These are phyloP conservation scores for Notothenia coriiceps DNA, from an alignment of 2,113 vertebrate species.

Conservation along the genomic window DNA sequence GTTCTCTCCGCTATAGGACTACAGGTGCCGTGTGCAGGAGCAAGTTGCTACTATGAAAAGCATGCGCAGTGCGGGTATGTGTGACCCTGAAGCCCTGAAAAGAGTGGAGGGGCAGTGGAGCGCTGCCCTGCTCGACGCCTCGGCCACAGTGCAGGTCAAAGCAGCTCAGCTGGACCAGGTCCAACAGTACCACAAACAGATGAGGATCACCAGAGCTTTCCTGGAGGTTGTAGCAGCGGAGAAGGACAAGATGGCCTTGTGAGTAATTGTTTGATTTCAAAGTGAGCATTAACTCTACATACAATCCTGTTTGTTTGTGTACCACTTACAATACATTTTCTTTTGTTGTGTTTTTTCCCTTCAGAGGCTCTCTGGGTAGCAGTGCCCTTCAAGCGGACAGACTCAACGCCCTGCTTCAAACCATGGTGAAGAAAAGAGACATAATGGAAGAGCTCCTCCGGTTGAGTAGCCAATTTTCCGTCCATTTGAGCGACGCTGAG, in stretches of 20 bases:
- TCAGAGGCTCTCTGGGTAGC: constrained; percentile 84
- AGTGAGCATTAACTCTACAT: background rate
- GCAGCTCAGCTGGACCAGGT: constrained; percentile 85
- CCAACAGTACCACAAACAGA: constrained; percentile 84
- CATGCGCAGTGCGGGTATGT: background rate
- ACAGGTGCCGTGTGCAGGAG: constrained; percentile 59
- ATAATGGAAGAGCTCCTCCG: constrained; percentile 80
- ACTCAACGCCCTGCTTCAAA: constrained; percentile 81
- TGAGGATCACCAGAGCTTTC: constrained; percentile 74
- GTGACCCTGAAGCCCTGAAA: constrained; percentile 25
- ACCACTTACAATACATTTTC: background rate
- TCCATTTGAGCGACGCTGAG: constrained; percentile 82
- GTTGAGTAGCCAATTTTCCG: constrained; percentile 82
- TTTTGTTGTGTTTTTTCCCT: constrained; percentile 6
- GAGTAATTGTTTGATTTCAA: constrained; percentile 72
- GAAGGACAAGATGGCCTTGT: constrained; percentile 88
- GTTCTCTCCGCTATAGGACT: constrained; percentile 57
- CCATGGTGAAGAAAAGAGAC: constrained; percentile 80
- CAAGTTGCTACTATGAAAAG: constrained; percentile 61
- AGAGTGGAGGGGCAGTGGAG: constrained; percentile 71
- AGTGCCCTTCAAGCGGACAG: constrained; percentile 82
- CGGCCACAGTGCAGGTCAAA: constrained; percentile 85
- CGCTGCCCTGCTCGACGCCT: constrained; percentile 83
- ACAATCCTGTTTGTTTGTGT: background rate
- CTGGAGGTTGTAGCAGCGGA: constrained; percentile 82